phyloP scores from a whole-genome alignment of 2,113 vertebrate genomes.

The Sorex fumeus region DNA sequence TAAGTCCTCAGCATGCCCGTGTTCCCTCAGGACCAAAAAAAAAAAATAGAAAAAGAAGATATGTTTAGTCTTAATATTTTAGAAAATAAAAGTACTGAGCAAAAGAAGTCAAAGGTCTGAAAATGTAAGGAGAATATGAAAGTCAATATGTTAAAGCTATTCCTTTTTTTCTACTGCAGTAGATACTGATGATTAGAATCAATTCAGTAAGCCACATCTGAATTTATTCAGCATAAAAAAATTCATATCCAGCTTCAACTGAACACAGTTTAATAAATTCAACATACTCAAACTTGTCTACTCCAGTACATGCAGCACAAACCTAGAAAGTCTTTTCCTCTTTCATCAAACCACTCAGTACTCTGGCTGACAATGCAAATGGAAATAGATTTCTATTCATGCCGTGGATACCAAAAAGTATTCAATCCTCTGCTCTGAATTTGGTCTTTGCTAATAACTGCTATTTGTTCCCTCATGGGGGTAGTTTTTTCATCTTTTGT shows the following conservation, averaged over 20 bases:
- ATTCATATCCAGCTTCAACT: not conserved
- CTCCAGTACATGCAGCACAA: not conserved
- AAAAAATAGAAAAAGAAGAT: not conserved
- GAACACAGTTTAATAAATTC: not conserved
- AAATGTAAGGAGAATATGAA: not conserved
- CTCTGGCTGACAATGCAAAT: not conserved
- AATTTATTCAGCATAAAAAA: conserved; percentile 24
- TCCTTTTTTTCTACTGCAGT: not conserved
- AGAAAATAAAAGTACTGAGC: not conserved
- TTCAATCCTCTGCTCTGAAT: not conserved
- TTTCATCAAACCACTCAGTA: not conserved
- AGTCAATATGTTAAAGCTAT: not conserved
- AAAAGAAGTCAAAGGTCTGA: not conserved
- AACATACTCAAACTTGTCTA: not conserved
- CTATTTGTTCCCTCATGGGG: not conserved
- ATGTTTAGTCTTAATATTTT: not conserved
- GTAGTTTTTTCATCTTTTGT: not conserved
- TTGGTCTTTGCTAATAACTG: not conserved
- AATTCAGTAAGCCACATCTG: not conserved
- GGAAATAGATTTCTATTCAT: not conserved
- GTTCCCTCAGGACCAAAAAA: no score
- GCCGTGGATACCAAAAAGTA: not conserved
- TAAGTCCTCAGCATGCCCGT: no score
- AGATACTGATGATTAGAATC: not conserved
- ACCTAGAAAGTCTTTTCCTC: not conserved